phyloP scores from a whole-genome alignment of 2,888 invertebrate species.

The Heteromurus nitidus region DNA sequence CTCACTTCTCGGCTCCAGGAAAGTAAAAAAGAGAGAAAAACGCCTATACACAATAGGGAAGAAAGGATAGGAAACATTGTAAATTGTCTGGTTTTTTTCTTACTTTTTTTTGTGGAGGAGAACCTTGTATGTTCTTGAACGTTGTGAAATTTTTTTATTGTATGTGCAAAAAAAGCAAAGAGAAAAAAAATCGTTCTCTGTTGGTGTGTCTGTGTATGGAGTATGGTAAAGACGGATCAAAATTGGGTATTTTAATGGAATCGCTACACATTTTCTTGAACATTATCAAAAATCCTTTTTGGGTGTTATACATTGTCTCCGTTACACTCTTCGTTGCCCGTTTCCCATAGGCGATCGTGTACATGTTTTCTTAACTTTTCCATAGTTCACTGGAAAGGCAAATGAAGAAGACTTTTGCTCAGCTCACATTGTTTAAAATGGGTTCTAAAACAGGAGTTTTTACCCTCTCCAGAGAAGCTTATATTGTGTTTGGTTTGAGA shows the following conservation, averaged over 20 bases:
- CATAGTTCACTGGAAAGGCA: background rate
- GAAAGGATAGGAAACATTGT: no score
- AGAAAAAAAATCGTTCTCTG: background rate
- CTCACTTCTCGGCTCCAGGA: conserved; percentile 19
- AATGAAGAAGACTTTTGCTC: background rate
- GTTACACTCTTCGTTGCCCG: background rate
- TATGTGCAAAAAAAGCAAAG: conserved; percentile 39
- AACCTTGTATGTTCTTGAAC: background rate
- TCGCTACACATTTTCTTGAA: conserved; percentile 1
- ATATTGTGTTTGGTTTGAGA: no score
- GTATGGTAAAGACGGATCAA: conserved; percentile 10
- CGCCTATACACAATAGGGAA: background rate
- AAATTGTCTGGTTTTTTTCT: background rate
- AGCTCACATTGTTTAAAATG: background rate
- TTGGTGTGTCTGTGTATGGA: background rate
- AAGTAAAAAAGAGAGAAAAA: conserved; percentile 2
- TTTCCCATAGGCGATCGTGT: background rate
- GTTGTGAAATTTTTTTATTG: conserved; percentile 1
- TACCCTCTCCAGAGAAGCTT: no score
- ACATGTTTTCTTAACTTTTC: background rate
- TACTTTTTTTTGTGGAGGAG: background rate
- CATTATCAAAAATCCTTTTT: conserved; percentile 11
- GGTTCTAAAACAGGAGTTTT: background rate
- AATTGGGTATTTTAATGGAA: conserved; percentile 39
- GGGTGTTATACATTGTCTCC: background rate